Conservation (phyloP, 2,888 invertebrate genomes). For the Emmelina monodactyla region DNA sequence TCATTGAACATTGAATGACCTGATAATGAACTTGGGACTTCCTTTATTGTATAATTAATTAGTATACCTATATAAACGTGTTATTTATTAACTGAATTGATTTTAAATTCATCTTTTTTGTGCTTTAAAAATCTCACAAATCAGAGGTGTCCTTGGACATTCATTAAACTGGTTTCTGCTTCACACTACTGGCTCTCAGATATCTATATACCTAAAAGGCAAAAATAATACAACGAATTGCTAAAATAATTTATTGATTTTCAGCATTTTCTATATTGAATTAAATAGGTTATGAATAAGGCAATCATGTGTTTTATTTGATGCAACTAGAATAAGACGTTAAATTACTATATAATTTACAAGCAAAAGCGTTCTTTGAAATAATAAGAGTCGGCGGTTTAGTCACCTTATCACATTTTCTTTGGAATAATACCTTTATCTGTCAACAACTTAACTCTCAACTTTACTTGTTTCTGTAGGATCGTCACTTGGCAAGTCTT, state of each 20-base stretch:
- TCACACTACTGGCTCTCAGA: slow-evolving; percentile 6
- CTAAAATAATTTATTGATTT: slow-evolving; percentile 62
- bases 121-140: slow-evolving; percentile 5
- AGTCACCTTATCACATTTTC: slow-evolving; percentile 57
- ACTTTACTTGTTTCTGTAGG: neutral
- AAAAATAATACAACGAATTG: slow-evolving; percentile 27
- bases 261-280: slow-evolving; percentile 51
- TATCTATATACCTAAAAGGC: slow-evolving; percentile 6
- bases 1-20: no score
- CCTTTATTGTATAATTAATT: no score
- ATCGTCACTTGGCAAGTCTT: slow-evolving; percentile 20
- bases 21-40: no score
- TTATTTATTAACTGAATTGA: no score
- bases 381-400: slow-evolving; percentile 48
- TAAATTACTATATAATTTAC: slow-evolving; percentile 45
- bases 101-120: no score
- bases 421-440: slow-evolving; percentile 38
- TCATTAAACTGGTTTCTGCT: slow-evolving; percentile 27
- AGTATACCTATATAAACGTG: no score
- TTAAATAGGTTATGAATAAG: slow-evolving; percentile 59
- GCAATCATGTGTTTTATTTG: slow-evolving; percentile 57
- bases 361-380: slow-evolving; percentile 52
- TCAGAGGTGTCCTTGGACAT: slow-evolving; percentile 31
- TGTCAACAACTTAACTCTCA: neutral
- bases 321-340: slow-evolving; percentile 48